phyloP scores from a whole-genome alignment of 2,888 invertebrate genomes.

The Phengaris alcon region DNA sequence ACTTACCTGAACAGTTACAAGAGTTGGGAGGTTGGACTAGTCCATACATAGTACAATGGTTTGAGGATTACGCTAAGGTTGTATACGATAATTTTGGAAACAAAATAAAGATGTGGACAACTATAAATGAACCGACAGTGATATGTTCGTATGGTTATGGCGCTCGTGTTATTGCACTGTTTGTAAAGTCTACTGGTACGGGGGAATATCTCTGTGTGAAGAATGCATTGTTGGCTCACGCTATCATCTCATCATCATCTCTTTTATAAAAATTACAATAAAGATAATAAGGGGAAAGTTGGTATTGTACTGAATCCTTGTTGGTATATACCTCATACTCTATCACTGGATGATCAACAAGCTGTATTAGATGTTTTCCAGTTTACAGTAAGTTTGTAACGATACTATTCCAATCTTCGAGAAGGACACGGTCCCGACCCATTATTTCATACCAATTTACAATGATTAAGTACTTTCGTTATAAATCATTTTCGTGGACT shows the following conservation, averaged over 20 bases:
- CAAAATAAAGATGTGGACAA: slow-evolving; percentile 83
- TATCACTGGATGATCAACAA: slow-evolving; percentile 55
- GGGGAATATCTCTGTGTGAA: slow-evolving; percentile 70
- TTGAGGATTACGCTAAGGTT: slow-evolving; percentile 42
- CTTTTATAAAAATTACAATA: slow-evolving; percentile 58
- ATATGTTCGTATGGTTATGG: slow-evolving; percentile 60
- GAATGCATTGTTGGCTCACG: slow-evolving; percentile 78
- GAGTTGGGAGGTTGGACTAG: background rate
- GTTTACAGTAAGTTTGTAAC: slow-evolving; percentile 47
- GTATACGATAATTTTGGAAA: slow-evolving; percentile 73
- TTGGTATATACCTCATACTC: slow-evolving; percentile 47
- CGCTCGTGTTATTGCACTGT: slow-evolving; percentile 59
- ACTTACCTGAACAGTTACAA: background rate
- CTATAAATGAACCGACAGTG: slow-evolving; percentile 83
- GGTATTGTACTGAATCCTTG: slow-evolving; percentile 26
- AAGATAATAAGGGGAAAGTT: slow-evolving; percentile 47
- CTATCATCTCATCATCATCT: slow-evolving; percentile 63
- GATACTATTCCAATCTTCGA: no score
- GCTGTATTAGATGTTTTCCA: slow-evolving; percentile 65
- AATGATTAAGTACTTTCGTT: no score
- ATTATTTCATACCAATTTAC: no score
- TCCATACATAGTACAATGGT: background rate
- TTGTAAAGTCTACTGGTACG: background rate
- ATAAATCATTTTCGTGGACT: no score
- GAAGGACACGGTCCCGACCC: no score